These are phyloP conservation scores for Mechanitis messenoides DNA, from an alignment of 2,888 invertebrate species.

Conservation along the genomic window DNA sequence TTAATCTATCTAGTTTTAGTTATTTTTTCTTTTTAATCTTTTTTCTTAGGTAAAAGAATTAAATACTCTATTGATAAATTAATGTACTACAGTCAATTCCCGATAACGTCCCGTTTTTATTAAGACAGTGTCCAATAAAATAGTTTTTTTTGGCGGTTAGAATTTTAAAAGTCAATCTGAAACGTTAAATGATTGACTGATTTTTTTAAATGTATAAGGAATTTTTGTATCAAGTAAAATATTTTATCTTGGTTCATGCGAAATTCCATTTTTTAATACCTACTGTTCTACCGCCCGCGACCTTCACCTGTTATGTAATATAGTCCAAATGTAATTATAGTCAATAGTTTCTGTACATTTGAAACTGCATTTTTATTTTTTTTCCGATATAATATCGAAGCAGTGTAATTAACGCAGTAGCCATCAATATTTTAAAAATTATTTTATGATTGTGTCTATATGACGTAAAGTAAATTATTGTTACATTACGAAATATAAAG, in stretches of 20 bases:
- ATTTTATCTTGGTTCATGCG: too few species aligned
- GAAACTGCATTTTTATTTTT: too few species aligned
- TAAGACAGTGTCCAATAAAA: not conserved
- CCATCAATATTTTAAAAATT: constrained; percentile 44
- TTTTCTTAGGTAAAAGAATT: not conserved
- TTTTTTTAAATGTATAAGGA: too few species aligned
- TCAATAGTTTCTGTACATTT: constrained; percentile 1
- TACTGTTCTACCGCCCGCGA: not conserved
- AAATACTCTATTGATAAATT: constrained; percentile 3
- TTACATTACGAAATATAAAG: constrained; percentile 71
- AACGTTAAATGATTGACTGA: too few species aligned
- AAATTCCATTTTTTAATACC: not conserved
- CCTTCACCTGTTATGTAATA: not conserved
- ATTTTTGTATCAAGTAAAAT: too few species aligned
- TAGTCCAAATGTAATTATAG: constrained; percentile 4
- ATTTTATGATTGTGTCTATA: constrained; percentile 51
- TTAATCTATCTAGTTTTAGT: not conserved
- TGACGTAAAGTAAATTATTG: constrained; percentile 73
- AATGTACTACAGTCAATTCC: not conserved
- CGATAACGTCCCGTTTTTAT: not conserved
- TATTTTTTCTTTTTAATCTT: not conserved
- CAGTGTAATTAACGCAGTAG: constrained; percentile 45
- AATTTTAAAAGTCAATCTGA: too few species aligned
- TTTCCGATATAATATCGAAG: not conserved
- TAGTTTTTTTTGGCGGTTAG: not conserved